Percentiles rank a stretch among this genome's conserved stretches.
These are phyloP conservation scores for Rhagologus leucostigma DNA, from an alignment of 2,113 vertebrate species.

Conservation along the genomic window DNA sequence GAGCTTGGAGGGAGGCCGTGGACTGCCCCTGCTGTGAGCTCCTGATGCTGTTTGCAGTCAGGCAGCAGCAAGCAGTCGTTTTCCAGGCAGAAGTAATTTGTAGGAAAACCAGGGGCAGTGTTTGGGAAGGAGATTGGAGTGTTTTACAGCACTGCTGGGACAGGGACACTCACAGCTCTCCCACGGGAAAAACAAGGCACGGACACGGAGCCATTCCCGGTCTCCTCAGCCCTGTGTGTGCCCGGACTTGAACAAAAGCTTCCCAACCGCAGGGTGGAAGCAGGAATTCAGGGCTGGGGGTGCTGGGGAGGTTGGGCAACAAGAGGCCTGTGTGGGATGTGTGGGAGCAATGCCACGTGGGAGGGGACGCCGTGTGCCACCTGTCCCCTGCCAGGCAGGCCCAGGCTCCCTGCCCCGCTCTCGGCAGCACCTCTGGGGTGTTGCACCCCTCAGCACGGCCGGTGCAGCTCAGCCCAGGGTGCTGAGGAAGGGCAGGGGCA, in stretches of 20 bases:
- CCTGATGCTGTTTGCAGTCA: not conserved
- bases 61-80: not conserved
- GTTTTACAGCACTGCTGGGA: not conserved
- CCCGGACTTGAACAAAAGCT: not conserved
- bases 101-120: not conserved
- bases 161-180: not conserved
- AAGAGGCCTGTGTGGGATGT: not conserved
- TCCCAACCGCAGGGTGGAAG: not conserved
- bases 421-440: fast-evolving
- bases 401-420: not conserved
- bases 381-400: not conserved
- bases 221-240: fast-evolving
- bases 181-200: fast-evolving
- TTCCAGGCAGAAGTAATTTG: not conserved
- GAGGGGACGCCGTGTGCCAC: fast-evolving
- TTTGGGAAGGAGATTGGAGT: not conserved
- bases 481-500: not conserved
- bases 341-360: fast-evolving
- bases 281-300: not conserved
- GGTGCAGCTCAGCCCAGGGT: not conserved
- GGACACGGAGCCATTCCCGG: not conserved
- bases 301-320: not conserved
- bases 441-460: not conserved
- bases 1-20: not conserved
- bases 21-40: not conserved